Base-by-base conservation (phyloP, 2,888 invertebrate genomes). In the Drosophila lacicola region DNA sequence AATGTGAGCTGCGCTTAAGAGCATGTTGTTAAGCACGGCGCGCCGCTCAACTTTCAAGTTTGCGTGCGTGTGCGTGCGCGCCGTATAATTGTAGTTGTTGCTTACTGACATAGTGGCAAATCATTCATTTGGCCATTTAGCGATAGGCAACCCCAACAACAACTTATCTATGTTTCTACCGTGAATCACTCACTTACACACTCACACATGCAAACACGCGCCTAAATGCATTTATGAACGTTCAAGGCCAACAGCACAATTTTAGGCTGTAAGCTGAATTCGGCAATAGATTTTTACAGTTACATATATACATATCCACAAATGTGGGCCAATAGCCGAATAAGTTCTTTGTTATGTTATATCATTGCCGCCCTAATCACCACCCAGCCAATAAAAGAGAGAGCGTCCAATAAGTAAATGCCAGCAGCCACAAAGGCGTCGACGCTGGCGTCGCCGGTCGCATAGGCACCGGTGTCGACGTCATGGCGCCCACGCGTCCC, bases 401-500 rank as follows among this genome's bases (percentile, higher is more conserved):
- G 56, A 34, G 41, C 37, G 36, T n/a, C 45, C 60, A 57, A 56
- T 55, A 66, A 57, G 55, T 33, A 61, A 58, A 49, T 56, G 51
- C 10, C 39, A 44, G 61, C 55, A 77, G 77, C 67, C 77, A 62
- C 0, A 45, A 36, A 39, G 77, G 77, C 76, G 78, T 37, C 74
- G 29, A 9, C 56, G 53, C 34, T 21, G 10, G 41, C 54, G 44
- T 46, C 37, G 55, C 50, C 70, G 63, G 73, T 39, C 11, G 56
- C 37, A 14, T 60, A 41, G 44, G 45, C 50, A 60, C 60, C 70
- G 68, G 58, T 54, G 74, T 70, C 87, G 71, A 84, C 85, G 80
- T 87, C 83, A 88, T 66, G 85, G 69, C 88, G 85, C 83, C 88
- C 76, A 83, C 83, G 63, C 80, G 61, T 66, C 44, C 70, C 60